These are phyloP conservation scores for Phasia obesa DNA, from an alignment of 2,888 invertebrate genomes.

Conservation along the genomic window DNA sequence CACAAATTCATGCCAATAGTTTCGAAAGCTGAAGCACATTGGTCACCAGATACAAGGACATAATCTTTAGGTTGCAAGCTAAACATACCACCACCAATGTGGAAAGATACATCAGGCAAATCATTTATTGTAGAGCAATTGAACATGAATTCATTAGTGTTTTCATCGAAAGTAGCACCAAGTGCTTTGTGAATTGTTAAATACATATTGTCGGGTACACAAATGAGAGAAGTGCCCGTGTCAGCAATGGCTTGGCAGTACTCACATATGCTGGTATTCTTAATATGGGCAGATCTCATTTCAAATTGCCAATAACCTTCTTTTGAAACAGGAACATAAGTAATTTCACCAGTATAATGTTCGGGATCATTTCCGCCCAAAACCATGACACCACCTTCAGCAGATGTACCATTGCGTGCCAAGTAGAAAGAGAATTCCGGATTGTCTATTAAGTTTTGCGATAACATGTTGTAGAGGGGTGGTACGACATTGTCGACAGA, in stretches of 20 bases:
- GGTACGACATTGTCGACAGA: constrained; percentile 93
- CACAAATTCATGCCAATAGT: constrained; percentile 87
- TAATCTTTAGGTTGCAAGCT: constrained; percentile 91
- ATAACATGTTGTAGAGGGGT: constrained; percentile 95
- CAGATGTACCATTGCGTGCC: constrained; percentile 87
- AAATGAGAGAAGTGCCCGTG: constrained; percentile 97
- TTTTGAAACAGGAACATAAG: constrained; percentile 90
- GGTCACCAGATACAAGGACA: constrained; percentile 83
- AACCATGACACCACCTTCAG: constrained; percentile 91
- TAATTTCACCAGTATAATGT: constrained; percentile 87
- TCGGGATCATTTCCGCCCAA: constrained; percentile 95
- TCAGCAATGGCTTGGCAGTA: constrained; percentile 96
- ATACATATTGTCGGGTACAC: constrained; percentile 92
- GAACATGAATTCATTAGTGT: constrained; percentile 82
- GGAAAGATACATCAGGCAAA: constrained; percentile 90
- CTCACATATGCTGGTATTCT: constrained; percentile 85
- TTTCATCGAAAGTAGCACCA: constrained; percentile 85
- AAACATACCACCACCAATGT: constrained; percentile 89
- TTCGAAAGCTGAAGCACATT: constrained; percentile 95
- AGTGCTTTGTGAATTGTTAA: constrained; percentile 89
- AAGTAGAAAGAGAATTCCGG: constrained; percentile 97
- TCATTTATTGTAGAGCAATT: constrained; percentile 89
- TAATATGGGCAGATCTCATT: constrained; percentile 87
- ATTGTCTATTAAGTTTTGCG: constrained; percentile 87
- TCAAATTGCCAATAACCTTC: constrained; percentile 98